These are phyloP conservation scores for Volucella inflata DNA, from an alignment of 2,888 invertebrate species.

Conservation along the genomic window DNA sequence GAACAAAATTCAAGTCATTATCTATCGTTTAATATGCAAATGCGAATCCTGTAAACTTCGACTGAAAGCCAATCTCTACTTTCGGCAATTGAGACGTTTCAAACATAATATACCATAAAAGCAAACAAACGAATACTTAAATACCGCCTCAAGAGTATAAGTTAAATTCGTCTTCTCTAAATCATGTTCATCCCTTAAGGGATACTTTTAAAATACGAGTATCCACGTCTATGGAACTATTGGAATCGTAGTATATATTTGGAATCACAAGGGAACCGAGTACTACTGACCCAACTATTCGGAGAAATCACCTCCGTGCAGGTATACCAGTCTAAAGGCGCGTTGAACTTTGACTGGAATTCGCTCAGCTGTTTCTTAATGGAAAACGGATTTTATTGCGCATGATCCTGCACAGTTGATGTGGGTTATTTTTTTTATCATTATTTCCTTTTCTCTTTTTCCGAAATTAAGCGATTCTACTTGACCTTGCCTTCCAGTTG, in stretches of 20 bases:
- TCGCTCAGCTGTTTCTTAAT: conserved; percentile 61
- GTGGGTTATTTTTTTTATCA: background rate
- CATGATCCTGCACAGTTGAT: conserved; percentile 36
- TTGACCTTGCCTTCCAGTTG: conserved; percentile 61
- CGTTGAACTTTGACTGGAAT: conserved; percentile 54
- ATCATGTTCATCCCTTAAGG: no score
- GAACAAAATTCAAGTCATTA: no score
- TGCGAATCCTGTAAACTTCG: no score
- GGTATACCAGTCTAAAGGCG: conserved; percentile 46
- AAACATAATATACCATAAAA: no score
- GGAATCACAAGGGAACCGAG: background rate
- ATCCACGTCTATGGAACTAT: background rate
- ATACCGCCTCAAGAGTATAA: no score
- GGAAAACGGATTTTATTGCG: conserved; percentile 34
- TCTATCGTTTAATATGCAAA: no score
- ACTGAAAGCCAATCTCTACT: no score
- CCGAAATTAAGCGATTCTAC: conserved; percentile 24
- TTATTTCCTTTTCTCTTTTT: conserved; percentile 10
- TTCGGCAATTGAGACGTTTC: no score
- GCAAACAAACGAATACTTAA: no score
- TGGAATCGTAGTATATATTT: background rate
- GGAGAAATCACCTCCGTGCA: background rate
- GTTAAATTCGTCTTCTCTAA: no score
- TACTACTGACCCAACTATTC: conserved; percentile 23
- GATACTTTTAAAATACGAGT: background rate